phyloP scores from a whole-genome alignment of 1,140 invertebrate genomes.

The Agrilus planipennis region DNA sequence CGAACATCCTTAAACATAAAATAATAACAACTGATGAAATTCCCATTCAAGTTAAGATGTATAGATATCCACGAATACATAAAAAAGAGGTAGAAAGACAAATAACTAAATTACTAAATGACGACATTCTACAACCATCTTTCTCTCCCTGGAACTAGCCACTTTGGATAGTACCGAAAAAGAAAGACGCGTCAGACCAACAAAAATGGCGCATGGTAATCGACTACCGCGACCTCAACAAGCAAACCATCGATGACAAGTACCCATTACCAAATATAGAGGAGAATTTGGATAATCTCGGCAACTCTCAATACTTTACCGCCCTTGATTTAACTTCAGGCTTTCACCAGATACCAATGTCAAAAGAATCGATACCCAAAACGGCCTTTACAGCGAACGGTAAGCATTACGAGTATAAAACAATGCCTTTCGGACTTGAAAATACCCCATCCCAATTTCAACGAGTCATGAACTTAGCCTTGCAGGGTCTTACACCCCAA shows the following conservation, averaged over 20 bases:
- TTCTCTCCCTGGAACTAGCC: no score
- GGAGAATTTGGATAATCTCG: conserved; percentile 4
- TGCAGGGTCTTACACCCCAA: no score
- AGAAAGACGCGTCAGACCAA: no score
- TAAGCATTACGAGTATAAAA: conserved; percentile 32
- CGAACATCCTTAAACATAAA: no score
- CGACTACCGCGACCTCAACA: conserved; percentile 37
- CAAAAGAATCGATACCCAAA: conserved; percentile 26
- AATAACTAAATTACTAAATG: no score
- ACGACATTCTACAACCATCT: no score
- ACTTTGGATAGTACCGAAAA: no score
- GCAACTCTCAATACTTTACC: conserved; percentile 13
- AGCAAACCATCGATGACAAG: conserved; percentile 15
- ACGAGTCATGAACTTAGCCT: conserved; percentile 20
- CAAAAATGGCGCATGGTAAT: conserved; percentile 28
- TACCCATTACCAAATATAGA: conserved; percentile 16
- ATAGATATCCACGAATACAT: no score
- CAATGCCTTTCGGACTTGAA: conserved; percentile 32
- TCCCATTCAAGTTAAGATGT: no score
- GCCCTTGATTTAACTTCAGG: conserved; percentile 16
- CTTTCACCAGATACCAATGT: conserved; percentile 20
- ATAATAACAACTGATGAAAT: no score
- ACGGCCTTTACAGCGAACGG: conserved; percentile 33
- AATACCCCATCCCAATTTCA: conserved; percentile 26
- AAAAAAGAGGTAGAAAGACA: no score